Conservation (phyloP, 2,797 vertebrate genomes). For the Fringilla coelebs region DNA sequence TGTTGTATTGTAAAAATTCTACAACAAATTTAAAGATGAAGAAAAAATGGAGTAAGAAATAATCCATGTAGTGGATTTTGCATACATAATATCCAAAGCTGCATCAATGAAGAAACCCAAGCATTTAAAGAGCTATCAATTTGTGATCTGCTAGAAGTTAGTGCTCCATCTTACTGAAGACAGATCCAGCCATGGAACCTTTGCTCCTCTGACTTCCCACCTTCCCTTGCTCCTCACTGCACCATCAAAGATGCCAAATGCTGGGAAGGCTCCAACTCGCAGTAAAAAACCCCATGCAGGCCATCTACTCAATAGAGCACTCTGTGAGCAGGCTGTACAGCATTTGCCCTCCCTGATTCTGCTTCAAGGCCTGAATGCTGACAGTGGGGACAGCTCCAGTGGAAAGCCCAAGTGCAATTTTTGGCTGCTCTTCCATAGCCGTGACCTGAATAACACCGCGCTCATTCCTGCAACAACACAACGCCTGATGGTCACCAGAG, state of each 20-base stretch:
- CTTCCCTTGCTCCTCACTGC: background rate
- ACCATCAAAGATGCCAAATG: background rate
- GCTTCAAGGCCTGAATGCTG: background rate
- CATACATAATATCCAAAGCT: background rate
- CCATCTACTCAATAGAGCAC: background rate
- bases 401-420: background rate
- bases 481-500: background rate
- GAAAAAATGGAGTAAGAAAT: background rate
- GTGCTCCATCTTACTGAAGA: background rate
- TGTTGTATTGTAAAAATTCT: background rate
- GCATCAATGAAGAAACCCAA: background rate
- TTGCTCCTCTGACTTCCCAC: background rate
- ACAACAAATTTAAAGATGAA: background rate
- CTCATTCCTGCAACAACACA: background rate
- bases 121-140: background rate
- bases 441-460: accelerated
- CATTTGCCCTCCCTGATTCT: background rate
- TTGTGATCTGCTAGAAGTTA: background rate
- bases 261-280: background rate
- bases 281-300: accelerated
- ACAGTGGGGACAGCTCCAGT: background rate
- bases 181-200: background rate
- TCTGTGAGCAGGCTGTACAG: background rate
- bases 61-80: background rate
- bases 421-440: background rate